Conservation (phyloP, 1,140 invertebrate genomes). For the Agraylea sexmaculata region DNA sequence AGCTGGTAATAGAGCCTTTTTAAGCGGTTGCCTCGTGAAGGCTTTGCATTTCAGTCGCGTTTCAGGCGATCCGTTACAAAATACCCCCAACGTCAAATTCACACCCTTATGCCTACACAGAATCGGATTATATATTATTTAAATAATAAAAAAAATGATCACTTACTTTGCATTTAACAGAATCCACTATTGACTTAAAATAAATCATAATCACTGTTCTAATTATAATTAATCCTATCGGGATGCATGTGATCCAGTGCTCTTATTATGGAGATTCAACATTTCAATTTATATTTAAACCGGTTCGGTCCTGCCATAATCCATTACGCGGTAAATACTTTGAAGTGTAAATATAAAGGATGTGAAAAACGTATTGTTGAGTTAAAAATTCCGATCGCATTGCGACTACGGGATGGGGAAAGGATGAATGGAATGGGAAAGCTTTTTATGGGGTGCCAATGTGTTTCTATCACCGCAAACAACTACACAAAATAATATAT, state of each 20-base stretch:
- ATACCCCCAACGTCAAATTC: not conserved
- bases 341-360: constrained; percentile 20
- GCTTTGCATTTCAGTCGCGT: constrained; percentile 14
- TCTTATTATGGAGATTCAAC: no score
- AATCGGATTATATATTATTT: not conserved
- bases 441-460: no score
- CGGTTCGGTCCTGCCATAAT: constrained; percentile 12
- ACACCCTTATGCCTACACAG: constrained; percentile 4
- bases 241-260: no score
- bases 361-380: constrained; percentile 17
- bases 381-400: constrained; percentile 18
- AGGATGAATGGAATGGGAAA: not conserved
- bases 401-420: not conserved
- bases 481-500: no score
- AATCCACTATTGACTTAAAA: no score
- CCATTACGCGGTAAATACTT: constrained; percentile 19
- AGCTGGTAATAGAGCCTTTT: not conserved
- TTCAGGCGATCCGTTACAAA: constrained; percentile 14
- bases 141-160: no score
- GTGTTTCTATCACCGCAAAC: no score
- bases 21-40: not conserved
- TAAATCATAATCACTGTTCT: no score
- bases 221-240: no score
- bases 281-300: not conserved
- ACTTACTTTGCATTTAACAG: no score